Base-by-base conservation (phyloP, 2,888 invertebrate genomes). In the Esperia sulphurella region DNA sequence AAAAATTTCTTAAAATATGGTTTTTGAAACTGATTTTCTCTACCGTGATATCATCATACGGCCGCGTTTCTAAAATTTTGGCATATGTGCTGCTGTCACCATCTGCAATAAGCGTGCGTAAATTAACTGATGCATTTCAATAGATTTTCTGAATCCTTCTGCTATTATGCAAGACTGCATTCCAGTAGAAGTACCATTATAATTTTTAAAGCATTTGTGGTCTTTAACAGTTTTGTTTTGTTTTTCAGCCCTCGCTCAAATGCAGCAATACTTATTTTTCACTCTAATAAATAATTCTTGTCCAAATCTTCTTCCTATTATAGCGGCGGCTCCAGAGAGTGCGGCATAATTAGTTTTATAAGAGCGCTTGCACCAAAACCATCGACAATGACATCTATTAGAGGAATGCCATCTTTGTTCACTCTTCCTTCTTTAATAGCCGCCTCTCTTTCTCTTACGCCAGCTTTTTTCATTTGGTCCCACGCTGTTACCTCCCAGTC, bases 91-190 rank as follows among this genome's bases (percentile, higher is more conserved):
- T 43, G 1, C 44, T 13, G 13, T 52, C 49, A 3, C 52, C 52
- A 38, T 52, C 52, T 37, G 48, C 33, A 8, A 52, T 39, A n/a
- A 49, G 8, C 14, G 43, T 30, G 2, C 10, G 41, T 49, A 52
- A 13, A 52, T 52, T 2, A 52, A 14, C 7, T 33, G 13, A 31
- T 49, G 37, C 46, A 44, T 52, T 21, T 31, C 12, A 8, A 63
- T 49, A 45, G 68, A 67, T 28, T 44, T 39, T 42, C 52, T 54
- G 48, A 74, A 75, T 5, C 68, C 75, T 53, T 71, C 65, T 8
- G 61, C 52, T 28, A 72, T 54, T 6, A 70, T 71, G 38, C 63
- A 65, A 8, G 65, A 54, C 55, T 73, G 73, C 69, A 75, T 74
- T 3, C 56, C 50, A 14, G 66, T 58, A 1, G 69, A 71, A 13